Conservation (phyloP, 2,113 vertebrate species). For the Macrotis lagotis region DNA sequence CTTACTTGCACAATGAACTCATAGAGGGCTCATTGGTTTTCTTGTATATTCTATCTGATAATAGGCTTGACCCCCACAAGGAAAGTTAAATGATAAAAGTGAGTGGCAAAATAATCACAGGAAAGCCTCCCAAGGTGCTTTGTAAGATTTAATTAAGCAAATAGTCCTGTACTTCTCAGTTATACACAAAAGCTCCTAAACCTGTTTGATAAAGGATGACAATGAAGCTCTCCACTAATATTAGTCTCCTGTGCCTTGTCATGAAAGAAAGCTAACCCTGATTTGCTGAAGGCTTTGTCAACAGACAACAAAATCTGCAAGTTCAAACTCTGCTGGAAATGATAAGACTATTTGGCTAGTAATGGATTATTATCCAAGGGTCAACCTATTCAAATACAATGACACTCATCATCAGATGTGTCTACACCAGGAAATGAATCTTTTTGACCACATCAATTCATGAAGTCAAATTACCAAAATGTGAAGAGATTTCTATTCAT, state of each 20-base stretch:
- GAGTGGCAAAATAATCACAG: conserved; percentile 49
- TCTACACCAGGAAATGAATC: background rate
- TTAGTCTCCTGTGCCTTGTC: background rate
- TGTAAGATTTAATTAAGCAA: conserved; percentile 54
- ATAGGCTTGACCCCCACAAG: conserved; percentile 27
- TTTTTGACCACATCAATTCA: background rate
- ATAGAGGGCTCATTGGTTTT: conserved; percentile 2
- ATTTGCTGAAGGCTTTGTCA: background rate
- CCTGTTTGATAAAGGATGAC: conserved; percentile 23
- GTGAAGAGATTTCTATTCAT: background rate
- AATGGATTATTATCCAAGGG: background rate
- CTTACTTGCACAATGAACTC: background rate
- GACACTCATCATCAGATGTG: background rate
- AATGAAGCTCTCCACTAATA: background rate
- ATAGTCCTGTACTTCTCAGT: background rate
- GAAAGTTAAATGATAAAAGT: conserved; percentile 53
- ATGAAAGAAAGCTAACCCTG: background rate
- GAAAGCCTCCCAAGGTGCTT: background rate
- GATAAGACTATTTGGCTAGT: background rate
- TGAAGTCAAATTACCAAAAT: background rate
- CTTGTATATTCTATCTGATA: conserved; percentile 31
- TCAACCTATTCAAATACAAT: background rate
- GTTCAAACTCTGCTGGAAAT: background rate
- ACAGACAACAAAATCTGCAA: background rate
- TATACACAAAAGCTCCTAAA: conserved; percentile 35